phyloP scores from a whole-genome alignment of 2,113 vertebrate species.

The Atherinomorus stipes region DNA sequence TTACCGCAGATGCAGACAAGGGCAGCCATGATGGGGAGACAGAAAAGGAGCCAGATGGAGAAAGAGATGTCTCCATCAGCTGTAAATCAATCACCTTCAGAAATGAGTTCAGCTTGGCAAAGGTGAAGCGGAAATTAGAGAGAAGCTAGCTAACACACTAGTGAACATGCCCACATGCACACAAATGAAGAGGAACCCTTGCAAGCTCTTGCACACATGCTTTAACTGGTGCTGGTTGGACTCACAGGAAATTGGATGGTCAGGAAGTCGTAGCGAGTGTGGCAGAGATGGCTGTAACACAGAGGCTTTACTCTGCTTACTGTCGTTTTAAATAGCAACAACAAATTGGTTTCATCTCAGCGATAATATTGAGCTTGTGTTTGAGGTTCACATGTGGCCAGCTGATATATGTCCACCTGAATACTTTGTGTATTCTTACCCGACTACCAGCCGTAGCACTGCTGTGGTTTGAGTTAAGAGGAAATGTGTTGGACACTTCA shows the following conservation, averaged over 20 bases:
- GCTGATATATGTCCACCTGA: neutral
- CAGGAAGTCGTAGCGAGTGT: slow-evolving; percentile 56
- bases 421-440: neutral
- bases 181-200: neutral
- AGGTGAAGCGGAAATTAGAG: slow-evolving; percentile 77
- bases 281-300: slow-evolving; percentile 54
- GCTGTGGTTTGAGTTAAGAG: too few relatives aligned
- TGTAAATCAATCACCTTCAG: slow-evolving; percentile 72
- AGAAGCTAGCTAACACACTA: slow-evolving; percentile 32
- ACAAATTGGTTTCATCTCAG: slow-evolving; percentile 52
- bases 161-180: slow-evolving; percentile 11
- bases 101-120: slow-evolving; percentile 66
- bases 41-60: neutral
- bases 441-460: too few relatives aligned
- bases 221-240: slow-evolving; percentile 26
- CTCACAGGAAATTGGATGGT: slow-evolving; percentile 71
- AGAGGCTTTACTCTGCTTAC: slow-evolving; percentile 33
- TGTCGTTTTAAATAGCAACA: slow-evolving; percentile 54
- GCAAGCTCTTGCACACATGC: slow-evolving; percentile 14
- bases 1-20: slow-evolving; percentile 12
- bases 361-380: slow-evolving; percentile 3
- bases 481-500: too few relatives aligned
- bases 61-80: slow-evolving; percentile 42
- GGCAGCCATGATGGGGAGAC: slow-evolving; percentile 6
- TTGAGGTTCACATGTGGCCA: slow-evolving; percentile 9